Conservation (phyloP, 2,888 invertebrate genomes). For the Hirtodrosophila trivittata region DNA sequence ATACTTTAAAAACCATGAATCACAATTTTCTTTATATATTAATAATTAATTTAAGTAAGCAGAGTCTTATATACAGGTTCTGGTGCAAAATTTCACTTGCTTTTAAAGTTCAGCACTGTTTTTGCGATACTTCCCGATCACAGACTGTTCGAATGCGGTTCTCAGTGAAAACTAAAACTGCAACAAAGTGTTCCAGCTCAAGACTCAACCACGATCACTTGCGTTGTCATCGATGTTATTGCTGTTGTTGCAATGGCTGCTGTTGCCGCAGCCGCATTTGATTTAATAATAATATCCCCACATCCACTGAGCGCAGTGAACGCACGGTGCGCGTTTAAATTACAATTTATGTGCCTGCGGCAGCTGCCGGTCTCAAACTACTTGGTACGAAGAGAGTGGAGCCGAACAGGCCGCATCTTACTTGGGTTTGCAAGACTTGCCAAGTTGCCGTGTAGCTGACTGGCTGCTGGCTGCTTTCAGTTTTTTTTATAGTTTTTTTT, state of each 20-base stretch:
- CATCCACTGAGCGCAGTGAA: conserved; percentile 22
- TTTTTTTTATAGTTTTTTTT: too few species aligned
- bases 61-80: background rate
- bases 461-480: background rate
- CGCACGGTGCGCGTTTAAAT: conserved; percentile 49
- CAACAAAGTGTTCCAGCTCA: conserved; percentile 16
- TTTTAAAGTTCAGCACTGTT: too few species aligned
- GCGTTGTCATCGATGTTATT: conserved; percentile 14
- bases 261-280: conserved; percentile 41
- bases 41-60: background rate
- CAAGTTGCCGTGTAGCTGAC: conserved; percentile 20
- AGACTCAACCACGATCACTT: conserved; percentile 24
- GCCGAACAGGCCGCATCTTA: conserved; percentile 21
- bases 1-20: too few species aligned
- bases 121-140: conserved; percentile 3
- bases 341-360: conserved; percentile 66
- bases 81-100: conserved; percentile 2
- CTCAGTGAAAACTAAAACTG: conserved; percentile 52
- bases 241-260: conserved; percentile 12
- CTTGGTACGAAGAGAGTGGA: conserved; percentile 36
- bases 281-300: conserved; percentile 67
- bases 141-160: conserved; percentile 34
- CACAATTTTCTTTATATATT: background rate
- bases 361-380: conserved; percentile 35
- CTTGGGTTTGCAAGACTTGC: conserved; percentile 38